These are phyloP conservation scores for Drosophila sechellia DNA, from an alignment of 1,140 invertebrate species.

Conservation along the genomic window DNA sequence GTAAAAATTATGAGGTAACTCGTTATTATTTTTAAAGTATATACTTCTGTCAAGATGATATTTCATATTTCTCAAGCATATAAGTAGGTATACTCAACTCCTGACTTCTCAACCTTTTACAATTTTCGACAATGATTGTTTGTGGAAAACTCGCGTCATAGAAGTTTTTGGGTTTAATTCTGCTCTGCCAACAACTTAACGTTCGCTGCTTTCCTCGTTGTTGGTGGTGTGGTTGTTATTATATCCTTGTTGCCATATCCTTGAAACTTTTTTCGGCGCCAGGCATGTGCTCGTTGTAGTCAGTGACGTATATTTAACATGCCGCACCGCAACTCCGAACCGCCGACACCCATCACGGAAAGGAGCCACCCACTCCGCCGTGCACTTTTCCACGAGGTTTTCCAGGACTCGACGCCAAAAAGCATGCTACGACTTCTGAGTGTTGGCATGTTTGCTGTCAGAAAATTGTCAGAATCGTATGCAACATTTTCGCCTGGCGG, in stretches of 20 bases:
- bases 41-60: not conserved
- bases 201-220: constrained; percentile 32
- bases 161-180: constrained; percentile 55
- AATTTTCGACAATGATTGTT: constrained; percentile 27
- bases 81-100: too few relatives aligned
- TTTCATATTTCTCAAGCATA: not conserved
- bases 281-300: constrained; percentile 77
- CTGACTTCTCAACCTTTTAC: not conserved
- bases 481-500: constrained; percentile 46
- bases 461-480: constrained; percentile 81
- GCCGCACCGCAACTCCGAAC: constrained; percentile 75
- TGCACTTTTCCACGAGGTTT: constrained; percentile 2
- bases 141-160: constrained; percentile 21
- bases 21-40: not conserved
- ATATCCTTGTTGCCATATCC: constrained; percentile 60
- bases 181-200: constrained; percentile 67
- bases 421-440: constrained; percentile 72
- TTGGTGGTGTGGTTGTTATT: constrained; percentile 42
- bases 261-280: constrained; percentile 76
- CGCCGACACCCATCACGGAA: constrained; percentile 43
- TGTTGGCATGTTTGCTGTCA: constrained; percentile 83
- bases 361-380: not conserved
- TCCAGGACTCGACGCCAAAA: constrained; percentile 30
- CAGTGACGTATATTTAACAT: constrained; percentile 80
- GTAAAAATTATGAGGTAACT: too few relatives aligned